Evolutionary conservation across 23 tunicate genomes (phyloP).

Genomic region (Corella eumyota): DNA sequence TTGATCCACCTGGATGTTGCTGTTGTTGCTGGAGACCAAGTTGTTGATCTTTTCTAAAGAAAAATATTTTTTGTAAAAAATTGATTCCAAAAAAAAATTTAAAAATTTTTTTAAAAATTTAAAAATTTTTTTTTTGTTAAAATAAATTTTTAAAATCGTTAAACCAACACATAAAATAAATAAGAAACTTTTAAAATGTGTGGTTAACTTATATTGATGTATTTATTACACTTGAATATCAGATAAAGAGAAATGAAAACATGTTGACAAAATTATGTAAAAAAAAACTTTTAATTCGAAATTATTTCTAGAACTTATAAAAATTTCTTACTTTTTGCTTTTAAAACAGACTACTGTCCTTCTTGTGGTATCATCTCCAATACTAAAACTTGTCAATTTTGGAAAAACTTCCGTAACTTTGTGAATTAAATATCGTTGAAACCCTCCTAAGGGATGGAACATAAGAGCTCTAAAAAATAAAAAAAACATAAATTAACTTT

Average conservation of each 20-base stretch:
- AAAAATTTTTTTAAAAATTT: too few relatives aligned
- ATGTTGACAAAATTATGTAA: too few relatives aligned
- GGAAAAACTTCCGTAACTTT: slow-evolving; percentile 75
- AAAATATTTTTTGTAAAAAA: background rate
- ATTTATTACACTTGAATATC: too few relatives aligned
- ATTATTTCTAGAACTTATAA: too few relatives aligned
- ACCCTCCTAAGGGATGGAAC: slow-evolving; percentile 76
- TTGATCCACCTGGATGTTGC: slow-evolving; percentile 6
- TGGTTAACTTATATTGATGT: too few relatives aligned
- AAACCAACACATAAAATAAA: too few relatives aligned
- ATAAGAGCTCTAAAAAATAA: slow-evolving; percentile 53
- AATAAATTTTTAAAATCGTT: too few relatives aligned
- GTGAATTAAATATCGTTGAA: slow-evolving; percentile 80
- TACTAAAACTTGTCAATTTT: slow-evolving; percentile 64
- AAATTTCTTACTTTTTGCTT: slow-evolving; percentile 36
- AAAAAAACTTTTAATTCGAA: too few relatives aligned
- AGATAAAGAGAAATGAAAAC: too few relatives aligned
- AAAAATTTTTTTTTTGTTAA: too few relatives aligned
- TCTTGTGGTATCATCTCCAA: slow-evolving; percentile 49
- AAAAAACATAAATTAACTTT: background rate
- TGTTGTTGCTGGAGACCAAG: too few relatives aligned
- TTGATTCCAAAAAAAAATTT: background rate
- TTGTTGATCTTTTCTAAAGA: slow-evolving; percentile 24
- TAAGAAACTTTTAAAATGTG: too few relatives aligned
- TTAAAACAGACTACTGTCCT: slow-evolving; percentile 85